These are phyloP conservation scores for Eupsittula cactorum DNA, from an alignment of 2,113 vertebrate species.

Conservation along the genomic window DNA sequence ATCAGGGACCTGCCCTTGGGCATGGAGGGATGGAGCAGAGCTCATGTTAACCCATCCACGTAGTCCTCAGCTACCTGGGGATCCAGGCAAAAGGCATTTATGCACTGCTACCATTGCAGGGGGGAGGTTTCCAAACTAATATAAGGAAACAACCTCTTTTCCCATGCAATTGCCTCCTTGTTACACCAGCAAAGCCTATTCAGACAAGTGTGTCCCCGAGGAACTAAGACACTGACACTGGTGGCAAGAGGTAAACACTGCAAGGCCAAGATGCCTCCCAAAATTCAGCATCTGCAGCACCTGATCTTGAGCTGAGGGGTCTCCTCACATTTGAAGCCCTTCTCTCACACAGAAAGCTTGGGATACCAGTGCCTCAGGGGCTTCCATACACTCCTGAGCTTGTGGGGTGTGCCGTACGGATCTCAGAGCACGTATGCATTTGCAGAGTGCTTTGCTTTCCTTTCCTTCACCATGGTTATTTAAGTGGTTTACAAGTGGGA, in stretches of 20 bases:
- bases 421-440: not conserved
- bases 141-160: not conserved
- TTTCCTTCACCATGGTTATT: not conserved
- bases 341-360: not conserved
- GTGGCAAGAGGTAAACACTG: not conserved
- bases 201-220: not conserved
- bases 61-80: not conserved
- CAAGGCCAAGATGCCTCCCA: not conserved
- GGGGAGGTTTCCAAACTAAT: not conserved
- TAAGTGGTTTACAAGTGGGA: not conserved
- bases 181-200: not conserved
- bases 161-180: not conserved
- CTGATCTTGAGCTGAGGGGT: not conserved
- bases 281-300: not conserved
- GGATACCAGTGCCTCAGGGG: no score
- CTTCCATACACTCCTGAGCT: not conserved
- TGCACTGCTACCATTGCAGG: not conserved
- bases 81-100: not conserved
- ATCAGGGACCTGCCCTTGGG: not conserved
- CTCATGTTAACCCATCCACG: not conserved
- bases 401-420: rapidly evolving
- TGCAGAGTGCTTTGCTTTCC: not conserved
- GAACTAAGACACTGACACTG: not conserved
- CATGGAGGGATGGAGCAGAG: not conserved
- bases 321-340: not conserved